These are phyloP conservation scores for Raja brachyura DNA, from an alignment of 2,113 vertebrate genomes.

Conservation along the genomic window DNA sequence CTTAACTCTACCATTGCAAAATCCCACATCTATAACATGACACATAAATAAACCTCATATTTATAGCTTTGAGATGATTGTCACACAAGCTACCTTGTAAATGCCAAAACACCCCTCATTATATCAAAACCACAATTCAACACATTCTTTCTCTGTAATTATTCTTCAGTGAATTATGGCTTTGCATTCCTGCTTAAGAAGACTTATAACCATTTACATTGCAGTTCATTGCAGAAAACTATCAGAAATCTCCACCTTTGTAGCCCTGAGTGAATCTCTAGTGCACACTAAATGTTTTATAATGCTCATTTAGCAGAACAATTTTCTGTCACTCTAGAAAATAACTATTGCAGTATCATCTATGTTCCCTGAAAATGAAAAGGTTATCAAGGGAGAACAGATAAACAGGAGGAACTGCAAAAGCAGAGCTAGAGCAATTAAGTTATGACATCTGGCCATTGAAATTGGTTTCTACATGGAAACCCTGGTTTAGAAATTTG, in stretches of 20 bases:
- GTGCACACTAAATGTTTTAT: not conserved
- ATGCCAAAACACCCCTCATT: not conserved
- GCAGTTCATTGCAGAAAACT: not conserved
- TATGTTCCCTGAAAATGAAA: not conserved
- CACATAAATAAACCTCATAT: not conserved
- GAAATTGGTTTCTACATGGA: not conserved
- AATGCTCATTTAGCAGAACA: not conserved
- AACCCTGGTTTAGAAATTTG: not conserved
- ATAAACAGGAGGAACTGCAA: not conserved
- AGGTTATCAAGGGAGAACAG: not conserved
- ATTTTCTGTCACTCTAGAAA: not conserved
- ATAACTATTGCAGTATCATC: not conserved
- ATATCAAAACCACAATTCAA: constrained; percentile 23
- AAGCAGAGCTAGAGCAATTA: not conserved
- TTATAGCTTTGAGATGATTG: not conserved
- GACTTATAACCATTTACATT: constrained; percentile 20
- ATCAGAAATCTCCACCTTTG: not conserved
- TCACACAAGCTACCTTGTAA: not conserved
- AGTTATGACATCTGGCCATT: not conserved
- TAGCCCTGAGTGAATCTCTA: not conserved
- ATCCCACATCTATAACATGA: not conserved
- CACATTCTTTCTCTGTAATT: constrained; percentile 6
- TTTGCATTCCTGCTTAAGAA: not conserved
- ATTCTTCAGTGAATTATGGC: not conserved
- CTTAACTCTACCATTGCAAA: not conserved